phyloP scores from a whole-genome alignment of 2,888 invertebrate species.

The Trissolcus japonicus region DNA sequence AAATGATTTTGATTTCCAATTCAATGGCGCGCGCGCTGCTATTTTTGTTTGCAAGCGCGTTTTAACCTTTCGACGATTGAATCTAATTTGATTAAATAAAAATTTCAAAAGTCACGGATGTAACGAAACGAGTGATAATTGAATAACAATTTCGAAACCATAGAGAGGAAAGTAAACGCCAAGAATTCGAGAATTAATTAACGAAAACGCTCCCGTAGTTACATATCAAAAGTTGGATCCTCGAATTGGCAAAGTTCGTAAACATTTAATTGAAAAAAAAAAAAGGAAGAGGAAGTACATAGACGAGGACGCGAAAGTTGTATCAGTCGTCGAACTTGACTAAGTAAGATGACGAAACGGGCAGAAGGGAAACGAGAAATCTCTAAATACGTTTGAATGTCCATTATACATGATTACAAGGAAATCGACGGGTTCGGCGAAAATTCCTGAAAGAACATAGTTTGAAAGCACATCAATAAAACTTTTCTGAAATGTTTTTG shows the following conservation, averaged over 20 bases:
- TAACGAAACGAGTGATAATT: constrained; percentile 47
- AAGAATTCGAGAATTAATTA: constrained; percentile 54
- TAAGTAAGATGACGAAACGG: constrained; percentile 40
- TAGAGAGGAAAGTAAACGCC: constrained; percentile 49
- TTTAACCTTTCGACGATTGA: background rate
- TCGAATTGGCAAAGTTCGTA: constrained; percentile 45
- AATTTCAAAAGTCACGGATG: constrained; percentile 29
- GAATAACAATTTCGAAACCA: constrained; percentile 48
- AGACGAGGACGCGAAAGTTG: constrained; percentile 37
- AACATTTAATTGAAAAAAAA: constrained; percentile 54
- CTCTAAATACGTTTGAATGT: constrained; percentile 51
- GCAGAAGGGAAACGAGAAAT: constrained; percentile 36
- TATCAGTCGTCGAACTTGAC: constrained; percentile 54
- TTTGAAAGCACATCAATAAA: constrained; percentile 53
- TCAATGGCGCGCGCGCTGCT: too few species aligned
- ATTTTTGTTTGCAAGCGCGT: too few species aligned
- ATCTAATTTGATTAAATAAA: constrained; percentile 43
- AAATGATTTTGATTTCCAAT: too few species aligned
- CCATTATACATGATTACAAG: constrained; percentile 50
- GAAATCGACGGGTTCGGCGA: constrained; percentile 31
- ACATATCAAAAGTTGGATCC: constrained; percentile 37
- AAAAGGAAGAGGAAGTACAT: too few species aligned
- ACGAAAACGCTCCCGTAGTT: constrained; percentile 36
- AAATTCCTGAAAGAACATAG: constrained; percentile 54
- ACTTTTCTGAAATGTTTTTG: constrained; percentile 52